These are phyloP conservation scores for Erpornis zantholeuca DNA, from an alignment of 2,113 vertebrate genomes.

Conservation along the genomic window DNA sequence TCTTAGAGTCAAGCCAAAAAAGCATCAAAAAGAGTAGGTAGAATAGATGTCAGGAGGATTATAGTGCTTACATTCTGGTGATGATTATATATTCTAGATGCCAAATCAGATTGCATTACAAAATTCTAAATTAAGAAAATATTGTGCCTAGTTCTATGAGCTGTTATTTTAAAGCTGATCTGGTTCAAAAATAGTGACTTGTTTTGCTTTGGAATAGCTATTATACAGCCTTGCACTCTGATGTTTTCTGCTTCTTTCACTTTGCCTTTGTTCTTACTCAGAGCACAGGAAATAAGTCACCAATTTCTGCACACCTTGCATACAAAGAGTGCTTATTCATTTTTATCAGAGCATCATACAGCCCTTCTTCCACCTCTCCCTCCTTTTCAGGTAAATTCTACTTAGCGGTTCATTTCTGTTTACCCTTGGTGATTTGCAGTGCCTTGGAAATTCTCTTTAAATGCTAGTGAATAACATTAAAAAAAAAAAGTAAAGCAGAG, in stretches of 20 bases:
- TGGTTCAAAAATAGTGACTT: background rate
- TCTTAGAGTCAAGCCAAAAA: slow-evolving; percentile 10
- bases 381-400: slow-evolving; percentile 1
- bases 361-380: background rate
- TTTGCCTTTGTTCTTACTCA: slow-evolving; percentile 8
- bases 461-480: background rate
- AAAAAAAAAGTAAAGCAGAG: background rate
- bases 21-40: background rate
- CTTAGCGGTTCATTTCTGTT: background rate
- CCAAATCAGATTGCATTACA: background rate
- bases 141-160: background rate
- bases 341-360: background rate
- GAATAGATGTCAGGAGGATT: background rate
- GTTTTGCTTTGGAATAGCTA: background rate
- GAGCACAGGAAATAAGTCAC: background rate
- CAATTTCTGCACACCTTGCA: background rate
- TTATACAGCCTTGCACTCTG: background rate
- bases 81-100: slow-evolving; percentile 14
- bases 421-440: background rate
- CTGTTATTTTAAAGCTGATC: background rate
- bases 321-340: background rate
- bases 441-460: background rate
- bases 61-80: slow-evolving; percentile 16
- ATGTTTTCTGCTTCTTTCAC: background rate
- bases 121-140: slow-evolving; percentile 32